Evolutionary conservation across 1,140 invertebrate species (phyloP), one percentile per base, ranked within the genome.

Genomic region (Copidosoma floridanum): DNA sequence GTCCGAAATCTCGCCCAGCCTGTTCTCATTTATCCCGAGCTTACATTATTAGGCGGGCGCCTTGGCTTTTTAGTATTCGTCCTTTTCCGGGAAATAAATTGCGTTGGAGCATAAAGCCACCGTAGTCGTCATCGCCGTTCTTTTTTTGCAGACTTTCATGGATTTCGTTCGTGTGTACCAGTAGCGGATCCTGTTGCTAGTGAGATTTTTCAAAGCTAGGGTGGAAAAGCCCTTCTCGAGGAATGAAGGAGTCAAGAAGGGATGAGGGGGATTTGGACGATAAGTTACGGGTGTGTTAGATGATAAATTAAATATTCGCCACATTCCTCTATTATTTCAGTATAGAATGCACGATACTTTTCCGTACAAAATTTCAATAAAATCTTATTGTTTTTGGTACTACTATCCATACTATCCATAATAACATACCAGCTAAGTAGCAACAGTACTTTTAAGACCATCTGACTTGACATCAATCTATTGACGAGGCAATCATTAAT

Each of bases 31-130:
- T 73, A 70, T 71, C 70, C 60, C 27, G 23, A 65, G 68, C 68
- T 78, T 76, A 70, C 71, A 71, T 78, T 77, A 74, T 77, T 76
- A 78, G 71, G 67, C 68, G 68, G n/a, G 73, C 69, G 63, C 54
- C 64, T 64, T 66, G 56, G 51, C 52, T 65, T 65, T 74, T 69
- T 67, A 70, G 70, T 70, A 70, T 74, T 75, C 69, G 68, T 70
- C 65, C 66, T 63, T 64, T 68, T 69, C 65, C 68, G 63, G 68
- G 66, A 70, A 74, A 75, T 70, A 69, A 68, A 77, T 77, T 72
- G 63, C 67, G 54, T 40, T 37, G 46, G 41, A n/a, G n/a, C n/a
- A n/a, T n/a, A n/a, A n/a, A n/a, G n/a, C n/a, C n/a, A 35, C 14
- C 32, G 32, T 35, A 35, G 32, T 35, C 32, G 32, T 14, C 32